phyloP scores from a whole-genome alignment of 2,797 vertebrate genomes.

The Rhynchotus rufescens region DNA sequence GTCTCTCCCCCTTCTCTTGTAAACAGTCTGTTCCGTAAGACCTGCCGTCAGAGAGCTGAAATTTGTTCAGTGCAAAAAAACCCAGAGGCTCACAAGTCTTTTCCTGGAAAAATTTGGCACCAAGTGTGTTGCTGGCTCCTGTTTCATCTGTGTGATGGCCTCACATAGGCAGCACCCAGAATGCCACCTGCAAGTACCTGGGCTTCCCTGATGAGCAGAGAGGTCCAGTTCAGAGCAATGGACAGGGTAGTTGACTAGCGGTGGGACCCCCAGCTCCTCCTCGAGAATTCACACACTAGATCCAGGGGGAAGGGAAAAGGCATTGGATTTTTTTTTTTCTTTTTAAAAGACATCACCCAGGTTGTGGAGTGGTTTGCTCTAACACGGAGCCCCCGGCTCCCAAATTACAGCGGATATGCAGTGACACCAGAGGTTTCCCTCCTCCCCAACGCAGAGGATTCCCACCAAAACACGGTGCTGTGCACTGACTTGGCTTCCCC shows the following conservation, averaged over 20 bases:
- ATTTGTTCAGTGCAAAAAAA: conserved; percentile 69
- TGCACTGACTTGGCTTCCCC: background rate
- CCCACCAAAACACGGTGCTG: background rate
- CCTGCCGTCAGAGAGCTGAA: conserved; percentile 58
- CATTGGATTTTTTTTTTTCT: background rate
- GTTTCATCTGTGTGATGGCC: conserved; percentile 14
- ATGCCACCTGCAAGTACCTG: conserved; percentile 24
- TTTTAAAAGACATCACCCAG: background rate
- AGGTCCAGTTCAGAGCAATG: background rate
- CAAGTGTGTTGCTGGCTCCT: conserved; percentile 50
- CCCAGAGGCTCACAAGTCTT: conserved; percentile 23
- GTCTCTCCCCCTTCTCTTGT: background rate
- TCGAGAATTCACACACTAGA: background rate
- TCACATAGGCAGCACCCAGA: conserved; percentile 19
- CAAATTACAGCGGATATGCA: background rate
- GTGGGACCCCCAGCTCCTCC: conserved; percentile 20
- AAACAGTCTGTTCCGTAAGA: background rate
- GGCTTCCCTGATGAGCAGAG: conserved; percentile 49
- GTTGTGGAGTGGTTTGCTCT: background rate
- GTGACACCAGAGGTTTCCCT: background rate
- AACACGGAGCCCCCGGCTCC: background rate
- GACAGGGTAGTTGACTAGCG: background rate
- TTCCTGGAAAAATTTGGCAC: conserved; percentile 76
- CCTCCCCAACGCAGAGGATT: background rate
- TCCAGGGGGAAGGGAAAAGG: background rate